These are phyloP conservation scores for Montipora capricornis DNA, from an alignment of 64 coral and sea anemone genomes.

Conservation along the genomic window DNA sequence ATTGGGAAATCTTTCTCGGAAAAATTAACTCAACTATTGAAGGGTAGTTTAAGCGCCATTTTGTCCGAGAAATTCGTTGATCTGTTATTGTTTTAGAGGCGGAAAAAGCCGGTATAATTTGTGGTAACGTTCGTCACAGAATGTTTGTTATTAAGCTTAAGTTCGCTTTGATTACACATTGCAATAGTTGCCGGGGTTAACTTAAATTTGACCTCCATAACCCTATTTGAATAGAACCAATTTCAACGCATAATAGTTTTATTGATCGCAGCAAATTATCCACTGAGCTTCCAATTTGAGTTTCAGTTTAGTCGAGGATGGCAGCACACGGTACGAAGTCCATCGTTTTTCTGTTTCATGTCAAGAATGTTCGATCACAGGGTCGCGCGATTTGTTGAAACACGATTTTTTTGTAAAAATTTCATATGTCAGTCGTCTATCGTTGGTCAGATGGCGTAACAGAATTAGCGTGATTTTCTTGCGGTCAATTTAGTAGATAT, in stretches of 20 bases:
- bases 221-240: conserved; percentile 55
- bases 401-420: background rate
- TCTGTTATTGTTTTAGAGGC: background rate
- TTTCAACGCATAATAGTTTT: conserved; percentile 65
- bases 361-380: conserved; percentile 7
- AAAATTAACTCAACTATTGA: background rate
- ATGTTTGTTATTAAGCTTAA: conserved; percentile 2
- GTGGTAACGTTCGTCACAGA: background rate
- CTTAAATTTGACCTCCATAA: conserved; percentile 46
- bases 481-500: background rate
- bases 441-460: background rate
- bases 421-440: background rate
- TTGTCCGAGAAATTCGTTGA: background rate
- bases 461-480: background rate
- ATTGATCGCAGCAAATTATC: conserved; percentile 49
- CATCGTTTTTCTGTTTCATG: conserved; percentile 21
- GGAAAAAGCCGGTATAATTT: background rate
- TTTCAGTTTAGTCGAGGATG: conserved; percentile 25
- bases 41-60: conserved; percentile 2
- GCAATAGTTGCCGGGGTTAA: background rate
- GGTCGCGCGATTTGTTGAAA: background rate
- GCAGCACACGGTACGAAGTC: conserved; percentile 45
- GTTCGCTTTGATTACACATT: conserved; percentile 27
- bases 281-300: conserved; percentile 24
- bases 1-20: background rate